phyloP scores from a whole-genome alignment of 1,140 invertebrate species.

The Chionoecetes opilio region DNA sequence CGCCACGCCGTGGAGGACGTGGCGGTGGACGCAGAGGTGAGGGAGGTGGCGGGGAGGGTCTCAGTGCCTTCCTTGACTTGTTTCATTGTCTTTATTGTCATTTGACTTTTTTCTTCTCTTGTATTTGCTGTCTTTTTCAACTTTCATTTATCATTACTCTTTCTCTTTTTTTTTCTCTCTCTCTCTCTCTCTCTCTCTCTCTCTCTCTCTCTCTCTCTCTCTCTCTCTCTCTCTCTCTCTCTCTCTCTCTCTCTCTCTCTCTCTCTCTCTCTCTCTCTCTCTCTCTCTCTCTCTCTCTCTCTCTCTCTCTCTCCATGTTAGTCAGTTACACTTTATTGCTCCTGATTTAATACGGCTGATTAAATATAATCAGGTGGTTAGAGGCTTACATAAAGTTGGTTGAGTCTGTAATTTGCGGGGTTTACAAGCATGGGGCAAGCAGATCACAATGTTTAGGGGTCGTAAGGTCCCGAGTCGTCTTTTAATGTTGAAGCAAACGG shows the following conservation, averaged over 20 bases:
- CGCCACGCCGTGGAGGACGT: too few relatives aligned
- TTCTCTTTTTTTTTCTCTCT: not conserved
- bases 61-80: too few relatives aligned
- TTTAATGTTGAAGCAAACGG: constrained; percentile 58
- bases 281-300: too few relatives aligned
- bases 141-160: not conserved
- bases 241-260: not conserved
- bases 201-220: not conserved
- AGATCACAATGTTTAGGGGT: constrained; percentile 62
- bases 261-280: constrained; percentile 52
- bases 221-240: not conserved
- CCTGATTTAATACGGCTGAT: constrained; percentile 69
- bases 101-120: too few relatives aligned
- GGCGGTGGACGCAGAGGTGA: too few relatives aligned
- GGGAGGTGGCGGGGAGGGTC: too few relatives aligned
- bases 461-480: constrained; percentile 55
- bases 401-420: constrained; percentile 46
- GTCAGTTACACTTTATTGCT: constrained; percentile 61
- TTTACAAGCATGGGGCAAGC: constrained; percentile 60
- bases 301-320: constrained; percentile 32
- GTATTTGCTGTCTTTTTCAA: too few relatives aligned
- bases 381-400: constrained; percentile 55
- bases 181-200: not conserved
- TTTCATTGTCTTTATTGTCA: too few relatives aligned
- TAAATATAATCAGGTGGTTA: constrained; percentile 72